Evolutionary conservation across 2,888 invertebrate genomes (phyloP), one percentile per base, ranked within the genome.

Genomic region (Andrena dorsata): DNA sequence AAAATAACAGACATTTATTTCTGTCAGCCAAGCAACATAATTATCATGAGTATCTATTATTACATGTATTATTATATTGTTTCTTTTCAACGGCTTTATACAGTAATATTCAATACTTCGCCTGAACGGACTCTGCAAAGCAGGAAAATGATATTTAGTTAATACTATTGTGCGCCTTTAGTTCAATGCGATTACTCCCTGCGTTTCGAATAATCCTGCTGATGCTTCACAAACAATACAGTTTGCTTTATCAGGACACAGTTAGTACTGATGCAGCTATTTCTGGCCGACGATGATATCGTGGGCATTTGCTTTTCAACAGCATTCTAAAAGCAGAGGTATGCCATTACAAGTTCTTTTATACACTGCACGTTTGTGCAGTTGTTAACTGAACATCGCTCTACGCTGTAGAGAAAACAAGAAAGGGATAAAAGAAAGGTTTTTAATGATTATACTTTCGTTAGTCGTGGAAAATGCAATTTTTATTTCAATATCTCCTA

Each of bases 141-240:
- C 16, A 23, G 35, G 32, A 23, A 2, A 32, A 23, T 20, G 47
- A 71, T 63, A 13, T 61, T 61, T 23, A 10, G 16, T 49, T 32
- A 60, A 66, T 60, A 32, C 23, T 16, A 47, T 16, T n/a, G 23
- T 13, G 10, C 5, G 26, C 32, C 58, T 23, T 49, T 23, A 32
- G n/a, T 13, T 23, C 51, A 49, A 60, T 51, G 32, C 10, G 66
- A 26, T 32, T 58, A 61, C 5, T 28, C n/a, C 10, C 4, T 23
- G 51, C 26, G 35, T 61, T 61, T 35, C 60, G 49, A 35, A 68
- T 51, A 51, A 30, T 75, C 26, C 35, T 51, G 32, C 60, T 41
- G 75, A 75, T 60, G 49, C 23, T 60, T 68, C 35, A 26, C 51
- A 35, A 75, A 61, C 68, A 68, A 51, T 51, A 35, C 49, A 68